These are phyloP conservation scores for Drosophila novamexicana DNA, from an alignment of 1,140 invertebrate genomes.

Conservation along the genomic window DNA sequence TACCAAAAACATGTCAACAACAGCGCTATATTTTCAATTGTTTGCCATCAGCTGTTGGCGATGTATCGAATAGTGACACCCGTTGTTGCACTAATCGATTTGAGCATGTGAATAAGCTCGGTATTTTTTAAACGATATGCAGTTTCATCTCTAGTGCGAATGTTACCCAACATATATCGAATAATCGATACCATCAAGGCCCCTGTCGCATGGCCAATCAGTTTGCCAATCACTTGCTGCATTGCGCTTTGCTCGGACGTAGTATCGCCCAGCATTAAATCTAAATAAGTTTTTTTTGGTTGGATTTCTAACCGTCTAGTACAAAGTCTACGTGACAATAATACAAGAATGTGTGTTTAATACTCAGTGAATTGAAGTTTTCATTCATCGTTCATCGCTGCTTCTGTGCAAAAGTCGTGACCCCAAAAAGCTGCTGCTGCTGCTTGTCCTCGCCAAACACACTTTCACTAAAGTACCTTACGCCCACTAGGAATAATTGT, in stretches of 20 bases:
- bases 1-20: slow-evolving; percentile 63
- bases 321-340: slow-evolving; percentile 71
- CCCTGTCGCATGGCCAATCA: slow-evolving; percentile 11
- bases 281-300: slow-evolving; percentile 21
- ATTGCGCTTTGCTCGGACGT: slow-evolving; percentile 69
- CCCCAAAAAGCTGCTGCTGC: slow-evolving; percentile 47
- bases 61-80: not conserved
- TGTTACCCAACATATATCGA: slow-evolving; percentile 14
- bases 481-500: slow-evolving; percentile 53
- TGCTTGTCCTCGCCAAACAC: slow-evolving; percentile 40
- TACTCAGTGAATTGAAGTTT: slow-evolving; percentile 60
- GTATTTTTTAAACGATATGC: not conserved
- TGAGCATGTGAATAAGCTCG: not conserved
- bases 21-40: slow-evolving; percentile 6
- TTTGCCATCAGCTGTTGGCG: slow-evolving; percentile 27
- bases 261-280: slow-evolving; percentile 71
- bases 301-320: slow-evolving; percentile 37
- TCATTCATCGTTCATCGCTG: slow-evolving; percentile 62
- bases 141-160: slow-evolving; percentile 2
- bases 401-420: slow-evolving; percentile 41
- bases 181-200: not conserved
- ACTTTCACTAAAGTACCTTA: slow-evolving; percentile 65
- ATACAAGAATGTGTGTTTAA: slow-evolving; percentile 59
- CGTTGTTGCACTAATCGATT: not conserved
- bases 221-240: slow-evolving; percentile 21